A percentile compares a stretch with the other conserved stretches of the same genome.
Conservation (phyloP, 2,888 invertebrate species). For the Amphiduros pacificus region DNA sequence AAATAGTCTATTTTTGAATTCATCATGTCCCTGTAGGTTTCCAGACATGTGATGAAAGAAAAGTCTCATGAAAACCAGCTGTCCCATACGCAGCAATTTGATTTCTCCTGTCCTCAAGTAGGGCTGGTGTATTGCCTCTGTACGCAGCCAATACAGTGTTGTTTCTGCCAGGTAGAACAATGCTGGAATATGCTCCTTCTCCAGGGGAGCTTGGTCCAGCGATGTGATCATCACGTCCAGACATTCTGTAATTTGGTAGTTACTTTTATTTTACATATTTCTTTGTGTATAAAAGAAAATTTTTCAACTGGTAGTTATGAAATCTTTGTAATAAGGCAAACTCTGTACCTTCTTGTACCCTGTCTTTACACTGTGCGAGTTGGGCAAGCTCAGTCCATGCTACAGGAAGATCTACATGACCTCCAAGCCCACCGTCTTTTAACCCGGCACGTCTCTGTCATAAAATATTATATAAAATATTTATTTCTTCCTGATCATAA, state of each 20-base stretch:
- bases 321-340: not conserved
- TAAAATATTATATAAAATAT: too few relatives aligned
- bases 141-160: conserved; percentile 57
- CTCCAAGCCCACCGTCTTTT: conserved; percentile 41
- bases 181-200: conserved; percentile 53
- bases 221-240: conserved; percentile 54
- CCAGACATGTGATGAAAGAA: conserved; percentile 59
- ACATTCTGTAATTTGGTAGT: conserved; percentile 44
- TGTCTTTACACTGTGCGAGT: conserved; percentile 57
- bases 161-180: conserved; percentile 59
- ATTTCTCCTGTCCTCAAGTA: conserved; percentile 55
- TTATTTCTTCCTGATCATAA: too few relatives aligned
- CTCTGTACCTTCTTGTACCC: conserved; percentile 53
- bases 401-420: conserved; percentile 53
- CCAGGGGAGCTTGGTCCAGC: conserved; percentile 54
- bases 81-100: conserved; percentile 55
- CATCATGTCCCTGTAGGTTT: conserved; percentile 49
- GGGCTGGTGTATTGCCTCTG: conserved; percentile 54
- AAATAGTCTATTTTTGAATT: conserved; percentile 55
- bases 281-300: not conserved
- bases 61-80: conserved; percentile 54
- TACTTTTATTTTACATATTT: not conserved
- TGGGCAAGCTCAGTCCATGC: conserved; percentile 59
- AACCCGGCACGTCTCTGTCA: conserved; percentile 50
- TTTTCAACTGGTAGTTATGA: not conserved